Evolutionary conservation across 2,113 vertebrate species (phyloP), one percentile per base, ranked within the genome.

Genomic region (Dasyornis broadbenti): DNA sequence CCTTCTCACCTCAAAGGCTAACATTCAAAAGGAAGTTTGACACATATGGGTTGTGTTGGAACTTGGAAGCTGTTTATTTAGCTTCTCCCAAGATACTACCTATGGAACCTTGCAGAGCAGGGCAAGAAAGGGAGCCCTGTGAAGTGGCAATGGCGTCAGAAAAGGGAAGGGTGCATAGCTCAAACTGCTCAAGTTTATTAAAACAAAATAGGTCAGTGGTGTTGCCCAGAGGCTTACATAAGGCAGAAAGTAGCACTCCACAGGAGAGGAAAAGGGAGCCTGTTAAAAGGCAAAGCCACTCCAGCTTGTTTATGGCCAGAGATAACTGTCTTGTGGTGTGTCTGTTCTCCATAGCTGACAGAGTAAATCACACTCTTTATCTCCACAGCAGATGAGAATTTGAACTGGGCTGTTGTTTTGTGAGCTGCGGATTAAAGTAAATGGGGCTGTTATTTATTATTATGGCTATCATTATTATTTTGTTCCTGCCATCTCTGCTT

Each of bases 281-380:
- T 89, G 84, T 94, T 89, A 96, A 96, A 97, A 96, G 87, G 85
- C 92, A 96, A 95, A 94, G 80, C 66, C 77, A 92, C 89, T 96
- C 93, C 83, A 89, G 71, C 89, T 94, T 95, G 87, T 96, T 94
- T 96, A 86, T 82, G 75, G 89, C 33, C 13, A 0, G 64, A 92
- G 89, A 96, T 87, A 93, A 96, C 96, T 89, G 88, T 53, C 82
- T 71, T 92, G 89, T 86, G 82, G 83, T 84, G 76, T 65, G 66
- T 91, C 93, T 95, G 90, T 84, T 97, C 94, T 92, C 84, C 83
- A 56, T 54, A 79, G 86, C 94, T 89, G 84, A 94, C 65, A 73
- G 78, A 93, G 91, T 94, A 96, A 95, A 96, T 95, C 92, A 89
- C 83, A 57, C 47, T 24, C 66, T 87, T 89, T 94, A 96, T 96